Evolutionary conservation across 2,888 invertebrate species (phyloP), one percentile per base, ranked within the genome.

Genomic region (Aproaerema taeniolella): DNA sequence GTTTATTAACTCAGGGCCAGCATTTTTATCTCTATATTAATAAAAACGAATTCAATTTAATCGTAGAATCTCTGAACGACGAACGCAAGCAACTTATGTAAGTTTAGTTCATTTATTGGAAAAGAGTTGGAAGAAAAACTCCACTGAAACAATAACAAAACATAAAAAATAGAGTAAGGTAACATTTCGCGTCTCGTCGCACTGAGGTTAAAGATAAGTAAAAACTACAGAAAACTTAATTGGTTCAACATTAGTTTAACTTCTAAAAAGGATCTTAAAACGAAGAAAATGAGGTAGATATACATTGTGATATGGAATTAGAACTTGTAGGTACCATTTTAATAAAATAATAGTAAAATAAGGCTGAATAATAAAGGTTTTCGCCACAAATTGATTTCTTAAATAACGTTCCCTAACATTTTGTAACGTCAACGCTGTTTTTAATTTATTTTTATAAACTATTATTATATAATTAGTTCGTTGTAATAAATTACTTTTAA

Each of bases 221-320:
- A 71, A 62, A 70, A 53, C 55, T 59, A 58, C 44, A 53, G 43
- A 50, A 58, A 55, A 61, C 57, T 55, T 59, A 64, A 49, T 45
- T 38, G 31, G 56, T 48, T 61, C 52, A 73, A 72, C 66, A 67
- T 67, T 60, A 57, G 64, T 61, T 64, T 72, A 78, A 71, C 60
- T 68, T 67, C 72, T 79, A 77, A 76, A 26, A 77, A 65, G 64
- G 75, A 78, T 55, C 80, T 77, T 81, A 79, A 63, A 73, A 75
- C 73, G 68, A 76, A 76, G 69, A 75, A 80, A 81, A 82, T 86
- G 85, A 86, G 85, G 85, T 86, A 86, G 85, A 80, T 85, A 72
- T 51, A 65, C 58, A 81, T 83, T 83, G 85, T 85, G 85, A 85
- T 86, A 85, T 85, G 83, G 75, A 79, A 68, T 76, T 66, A 66